Evolutionary conservation across 1,140 invertebrate species (phyloP), one percentile per base, ranked within the genome.

Genomic region (Drosophila elegans): DNA sequence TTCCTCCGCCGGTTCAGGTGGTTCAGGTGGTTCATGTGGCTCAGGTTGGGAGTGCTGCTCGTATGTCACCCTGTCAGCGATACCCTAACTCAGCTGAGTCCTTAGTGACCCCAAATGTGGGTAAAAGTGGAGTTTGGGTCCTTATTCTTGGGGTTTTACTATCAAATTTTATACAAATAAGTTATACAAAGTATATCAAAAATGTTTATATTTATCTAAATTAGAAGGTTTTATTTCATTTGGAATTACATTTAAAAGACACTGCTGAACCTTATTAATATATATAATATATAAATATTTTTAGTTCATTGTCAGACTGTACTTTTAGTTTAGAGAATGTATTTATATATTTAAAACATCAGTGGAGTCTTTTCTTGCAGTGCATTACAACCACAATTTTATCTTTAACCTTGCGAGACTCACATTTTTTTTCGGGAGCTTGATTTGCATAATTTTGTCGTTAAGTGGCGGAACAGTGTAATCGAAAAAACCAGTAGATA

Each of bases 381-480:
- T 69, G 64, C 12, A 38, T 4, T 16, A 4, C 32, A 12, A 2
- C 6, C 7, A 39, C 16, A 13, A 10, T 51, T 27, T 11, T 57
- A 71, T 71, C 38, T 38, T 27, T 27, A 59, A 39, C 21, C 29
- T 36, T 27, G 36, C 38, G 12, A 34, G 34, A 38, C 42, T 72
- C 49, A 64, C 69, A 64, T 56, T 49, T 34, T 59, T 34, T 51
- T 29, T 52, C 1, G 64, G 38, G 46, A 42, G 29, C 44, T 13
- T 85, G 56, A 85, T 85, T 85, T 86, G 61, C 78, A 86, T 85
- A 78, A 85, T 85, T 80, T 68, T 25, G 42, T 73, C 77, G 64
- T 85, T 85, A 85, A 85, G 74, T 78, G 81, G 78, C 81, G 74
- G 73, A 74, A 85, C 85, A 85, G 76, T 85, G 77, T 85, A 85